Evolutionary conservation across 2,113 vertebrate genomes (phyloP).

Genomic region (Synchiropus splendidus): DNA sequence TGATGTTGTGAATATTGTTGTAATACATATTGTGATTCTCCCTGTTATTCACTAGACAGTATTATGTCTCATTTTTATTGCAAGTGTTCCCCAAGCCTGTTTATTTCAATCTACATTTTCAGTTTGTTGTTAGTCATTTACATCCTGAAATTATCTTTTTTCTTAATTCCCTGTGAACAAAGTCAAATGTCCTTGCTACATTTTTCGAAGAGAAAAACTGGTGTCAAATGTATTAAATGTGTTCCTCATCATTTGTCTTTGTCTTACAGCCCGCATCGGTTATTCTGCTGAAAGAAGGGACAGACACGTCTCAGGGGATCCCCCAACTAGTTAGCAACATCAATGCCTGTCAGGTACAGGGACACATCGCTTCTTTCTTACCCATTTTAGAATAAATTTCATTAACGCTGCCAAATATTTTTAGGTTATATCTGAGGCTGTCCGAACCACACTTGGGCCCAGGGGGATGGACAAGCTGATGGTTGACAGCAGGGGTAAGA

Average conservation of each 20-base stretch:
- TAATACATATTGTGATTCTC: too few species aligned
- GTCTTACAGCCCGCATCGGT: constrained; percentile 81
- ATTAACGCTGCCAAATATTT: not conserved
- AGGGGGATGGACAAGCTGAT: constrained; percentile 98
- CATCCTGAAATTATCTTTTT: too few species aligned
- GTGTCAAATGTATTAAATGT: too few species aligned
- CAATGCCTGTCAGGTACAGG: constrained; percentile 82
- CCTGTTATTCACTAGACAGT: too few species aligned
- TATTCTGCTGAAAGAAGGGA: constrained; percentile 95
- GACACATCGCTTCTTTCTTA: accelerated
- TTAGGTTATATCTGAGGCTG: constrained; percentile 89
- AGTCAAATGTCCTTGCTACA: too few species aligned
- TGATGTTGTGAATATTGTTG: too few species aligned
- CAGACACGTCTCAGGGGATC: constrained; percentile 89
- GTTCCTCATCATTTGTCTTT: not conserved
- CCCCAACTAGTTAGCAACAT: constrained; percentile 97
- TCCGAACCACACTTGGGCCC: constrained; percentile 91
- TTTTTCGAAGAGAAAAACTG: too few species aligned
- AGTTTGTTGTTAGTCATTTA: too few species aligned
- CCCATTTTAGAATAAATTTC: accelerated
- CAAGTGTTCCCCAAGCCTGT: too few species aligned
- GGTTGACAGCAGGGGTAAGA: constrained; percentile 83
- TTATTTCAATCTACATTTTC: too few species aligned
- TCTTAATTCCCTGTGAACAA: too few species aligned
- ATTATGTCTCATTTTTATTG: too few species aligned